Percentiles rank a stretch among this genome's conserved stretches.
Evolutionary conservation across 1,140 invertebrate species (phyloP).

Genomic region (Sipha flava): DNA sequence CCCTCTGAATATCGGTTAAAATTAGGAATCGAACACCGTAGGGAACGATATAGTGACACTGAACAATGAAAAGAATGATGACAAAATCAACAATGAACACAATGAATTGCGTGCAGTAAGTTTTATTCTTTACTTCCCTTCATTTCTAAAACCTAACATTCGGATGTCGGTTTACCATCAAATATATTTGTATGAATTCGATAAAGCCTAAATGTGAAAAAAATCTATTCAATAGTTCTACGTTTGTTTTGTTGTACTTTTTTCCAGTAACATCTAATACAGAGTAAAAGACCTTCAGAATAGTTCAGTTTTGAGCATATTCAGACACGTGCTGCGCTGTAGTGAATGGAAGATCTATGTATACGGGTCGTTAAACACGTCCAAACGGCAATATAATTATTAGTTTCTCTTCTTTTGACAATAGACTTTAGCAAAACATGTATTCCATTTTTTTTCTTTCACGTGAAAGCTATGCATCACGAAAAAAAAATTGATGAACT

Average conservation of each 20-base stretch:
- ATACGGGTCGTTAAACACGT: conserved; percentile 26
- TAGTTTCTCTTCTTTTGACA: conserved; percentile 22
- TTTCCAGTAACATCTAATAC: not conserved
- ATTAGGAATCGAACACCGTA: conserved; percentile 19
- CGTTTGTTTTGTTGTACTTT: not conserved
- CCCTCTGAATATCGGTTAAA: not conserved
- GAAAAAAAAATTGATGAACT: not conserved
- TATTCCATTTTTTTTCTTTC: not conserved
- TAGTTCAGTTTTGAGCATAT: not conserved
- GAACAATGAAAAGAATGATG: conserved; percentile 24
- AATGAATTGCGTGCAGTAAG: not conserved
- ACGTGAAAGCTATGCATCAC: not conserved
- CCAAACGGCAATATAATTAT: conserved; percentile 22
- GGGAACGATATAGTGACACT: not conserved
- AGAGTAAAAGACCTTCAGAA: conserved; percentile 6
- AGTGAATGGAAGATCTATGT: conserved; percentile 8
- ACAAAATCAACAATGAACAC: conserved; percentile 23
- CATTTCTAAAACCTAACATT: not conserved
- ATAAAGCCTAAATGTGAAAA: not conserved
- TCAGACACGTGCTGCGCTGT: conserved; percentile 8
- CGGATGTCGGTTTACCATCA: not conserved
- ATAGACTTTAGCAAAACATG: not conserved
- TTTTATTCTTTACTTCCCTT: conserved; percentile 3
- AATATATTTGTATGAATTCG: not conserved
- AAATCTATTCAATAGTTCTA: not conserved